These are phyloP conservation scores for Clamator glandarius DNA, from an alignment of 2,797 vertebrate genomes.

Conservation along the genomic window DNA sequence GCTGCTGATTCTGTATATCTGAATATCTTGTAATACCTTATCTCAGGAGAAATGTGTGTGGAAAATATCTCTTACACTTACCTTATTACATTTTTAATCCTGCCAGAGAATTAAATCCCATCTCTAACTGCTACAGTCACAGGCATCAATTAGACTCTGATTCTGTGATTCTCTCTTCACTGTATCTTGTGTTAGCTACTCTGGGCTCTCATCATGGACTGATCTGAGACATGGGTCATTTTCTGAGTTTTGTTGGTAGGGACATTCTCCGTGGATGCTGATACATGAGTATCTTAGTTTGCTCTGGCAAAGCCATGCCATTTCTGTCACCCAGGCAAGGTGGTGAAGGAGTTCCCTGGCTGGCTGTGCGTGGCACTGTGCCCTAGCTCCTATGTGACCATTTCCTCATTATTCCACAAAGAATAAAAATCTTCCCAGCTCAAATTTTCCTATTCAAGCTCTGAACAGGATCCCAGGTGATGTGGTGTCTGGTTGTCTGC, in stretches of 20 bases:
- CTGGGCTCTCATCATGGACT: neutral
- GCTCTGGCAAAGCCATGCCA: neutral
- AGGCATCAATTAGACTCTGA: neutral
- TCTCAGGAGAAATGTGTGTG: neutral
- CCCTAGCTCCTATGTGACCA: accelerated
- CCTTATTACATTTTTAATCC: neutral
- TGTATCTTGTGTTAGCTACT: neutral
- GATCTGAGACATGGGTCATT: neutral
- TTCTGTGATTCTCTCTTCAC: neutral
- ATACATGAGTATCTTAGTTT: neutral
- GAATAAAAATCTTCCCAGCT: neutral
- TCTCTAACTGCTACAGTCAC: neutral
- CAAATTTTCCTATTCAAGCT: neutral
- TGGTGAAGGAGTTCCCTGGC: neutral
- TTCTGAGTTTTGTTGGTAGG: neutral
- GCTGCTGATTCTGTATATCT: neutral
- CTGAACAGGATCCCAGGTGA: neutral
- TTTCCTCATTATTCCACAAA: neutral
- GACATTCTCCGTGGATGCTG: neutral
- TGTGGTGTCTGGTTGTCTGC: neutral
- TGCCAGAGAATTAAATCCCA: neutral
- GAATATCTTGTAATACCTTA: neutral
- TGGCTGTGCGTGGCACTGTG: too few species aligned
- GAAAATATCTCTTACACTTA: neutral
- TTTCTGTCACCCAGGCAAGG: neutral